A percentile compares a stretch with the other conserved stretches of the same genome.
phyloP scores from a whole-genome alignment of 2,113 vertebrate species.

The Macrotus californicus region DNA sequence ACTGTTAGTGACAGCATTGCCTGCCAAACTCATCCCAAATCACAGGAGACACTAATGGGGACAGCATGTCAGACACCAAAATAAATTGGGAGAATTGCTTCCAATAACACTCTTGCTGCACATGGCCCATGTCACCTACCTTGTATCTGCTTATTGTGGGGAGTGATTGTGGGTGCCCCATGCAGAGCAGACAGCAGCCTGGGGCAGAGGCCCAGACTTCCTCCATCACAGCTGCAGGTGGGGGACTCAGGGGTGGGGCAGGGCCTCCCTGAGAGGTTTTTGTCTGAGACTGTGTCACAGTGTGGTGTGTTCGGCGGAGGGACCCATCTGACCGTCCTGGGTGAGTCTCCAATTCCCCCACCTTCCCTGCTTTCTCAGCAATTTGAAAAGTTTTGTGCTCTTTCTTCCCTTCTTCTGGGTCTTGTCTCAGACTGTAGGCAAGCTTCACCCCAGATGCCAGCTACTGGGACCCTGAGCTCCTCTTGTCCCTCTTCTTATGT shows the following conservation, averaged over 20 bases:
- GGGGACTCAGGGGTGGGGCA: rapidly evolving
- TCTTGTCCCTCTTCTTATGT: too few species aligned
- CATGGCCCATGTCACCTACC: background rate
- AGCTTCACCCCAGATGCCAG: background rate
- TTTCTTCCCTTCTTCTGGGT: background rate
- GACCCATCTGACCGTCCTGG: too few species aligned
- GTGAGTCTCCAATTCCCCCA: background rate
- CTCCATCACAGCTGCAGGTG: background rate
- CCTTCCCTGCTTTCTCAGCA: background rate
- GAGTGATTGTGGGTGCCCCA: too few species aligned
- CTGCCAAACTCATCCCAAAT: background rate
- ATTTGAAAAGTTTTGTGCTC: background rate
- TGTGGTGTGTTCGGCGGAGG: too few species aligned
- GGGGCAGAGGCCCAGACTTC: background rate
- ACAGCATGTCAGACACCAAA: rapidly evolving
- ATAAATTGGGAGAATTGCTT: rapidly evolving
- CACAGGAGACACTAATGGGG: rapidly evolving
- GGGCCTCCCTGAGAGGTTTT: constrained; percentile 40
- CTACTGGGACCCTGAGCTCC: background rate
- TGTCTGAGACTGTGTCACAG: background rate
- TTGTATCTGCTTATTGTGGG: too few species aligned
- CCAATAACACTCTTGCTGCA: rapidly evolving
- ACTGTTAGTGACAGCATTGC: rapidly evolving
- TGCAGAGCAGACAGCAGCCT: too few species aligned
- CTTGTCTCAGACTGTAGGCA: too few species aligned